Evolutionary conservation across 2,797 vertebrate species (phyloP).

Genomic region (Tiaroga cobitis): DNA sequence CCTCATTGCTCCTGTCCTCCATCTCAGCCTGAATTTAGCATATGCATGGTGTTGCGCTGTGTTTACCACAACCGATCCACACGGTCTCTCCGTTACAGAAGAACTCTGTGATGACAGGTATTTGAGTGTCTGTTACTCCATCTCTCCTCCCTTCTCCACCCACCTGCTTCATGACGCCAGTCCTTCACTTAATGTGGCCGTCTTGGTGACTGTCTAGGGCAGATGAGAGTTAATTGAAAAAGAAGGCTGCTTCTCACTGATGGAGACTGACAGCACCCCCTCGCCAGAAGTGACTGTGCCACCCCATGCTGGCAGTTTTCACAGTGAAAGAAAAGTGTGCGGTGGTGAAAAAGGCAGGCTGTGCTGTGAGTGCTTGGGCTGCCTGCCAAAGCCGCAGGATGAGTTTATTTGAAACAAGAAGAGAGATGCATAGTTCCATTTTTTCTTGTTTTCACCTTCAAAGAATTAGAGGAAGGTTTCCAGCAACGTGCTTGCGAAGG

Average conservation of each 20-base stretch:
- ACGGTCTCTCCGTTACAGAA: conserved; percentile 69
- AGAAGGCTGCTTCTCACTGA: conserved; percentile 78
- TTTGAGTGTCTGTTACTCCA: conserved; percentile 74
- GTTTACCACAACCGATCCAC: conserved; percentile 72
- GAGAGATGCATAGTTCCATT: conserved; percentile 67
- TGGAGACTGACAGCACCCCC: conserved; percentile 77
- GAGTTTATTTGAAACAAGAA: conserved; percentile 70
- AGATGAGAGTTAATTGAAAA: conserved; percentile 83
- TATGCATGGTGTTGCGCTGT: conserved; percentile 71
- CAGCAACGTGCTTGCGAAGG: conserved; percentile 57
- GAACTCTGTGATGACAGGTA: conserved; percentile 73
- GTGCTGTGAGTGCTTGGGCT: conserved; percentile 72
- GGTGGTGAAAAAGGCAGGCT: conserved; percentile 70
- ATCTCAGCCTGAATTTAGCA: conserved; percentile 67
- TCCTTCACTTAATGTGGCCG: conserved; percentile 63
- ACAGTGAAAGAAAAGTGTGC: conserved; percentile 72
- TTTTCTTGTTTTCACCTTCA: conserved; percentile 54
- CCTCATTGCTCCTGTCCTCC: conserved; percentile 76
- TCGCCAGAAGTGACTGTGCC: conserved; percentile 79
- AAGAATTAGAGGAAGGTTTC: conserved; percentile 58
- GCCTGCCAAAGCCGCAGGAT: conserved; percentile 75
- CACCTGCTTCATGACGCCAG: conserved; percentile 70
- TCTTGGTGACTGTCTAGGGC: conserved; percentile 74
- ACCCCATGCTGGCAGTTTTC: conserved; percentile 79
- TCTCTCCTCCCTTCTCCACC: conserved; percentile 73